These are phyloP conservation scores for Ammodytes marinus DNA, from an alignment of 2,113 vertebrate genomes.

Conservation along the genomic window DNA sequence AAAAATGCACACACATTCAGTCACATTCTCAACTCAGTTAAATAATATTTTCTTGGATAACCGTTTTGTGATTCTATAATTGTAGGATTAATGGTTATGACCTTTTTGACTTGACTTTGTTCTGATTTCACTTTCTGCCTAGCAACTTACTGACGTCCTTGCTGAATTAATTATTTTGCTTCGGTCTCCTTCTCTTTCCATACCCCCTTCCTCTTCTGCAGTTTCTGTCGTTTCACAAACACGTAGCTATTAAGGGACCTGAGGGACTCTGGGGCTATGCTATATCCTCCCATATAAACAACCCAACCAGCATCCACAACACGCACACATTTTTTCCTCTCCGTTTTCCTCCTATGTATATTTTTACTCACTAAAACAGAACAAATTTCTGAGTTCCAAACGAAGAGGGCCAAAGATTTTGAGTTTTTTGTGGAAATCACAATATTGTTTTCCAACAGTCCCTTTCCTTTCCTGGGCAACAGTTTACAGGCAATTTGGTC, in stretches of 20 bases:
- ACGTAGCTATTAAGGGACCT: constrained; percentile 64
- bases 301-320: constrained; percentile 70
- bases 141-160: constrained; percentile 29
- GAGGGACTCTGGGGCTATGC: constrained; percentile 69
- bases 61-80: too few relatives aligned
- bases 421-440: constrained; percentile 69
- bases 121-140: constrained; percentile 12
- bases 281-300: constrained; percentile 80
- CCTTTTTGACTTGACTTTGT: constrained; percentile 2
- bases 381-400: constrained; percentile 60
- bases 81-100: background rate
- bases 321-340: constrained; percentile 54
- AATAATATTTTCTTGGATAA: too few relatives aligned
- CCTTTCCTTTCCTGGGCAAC: constrained; percentile 58
- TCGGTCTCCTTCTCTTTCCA: constrained; percentile 45
- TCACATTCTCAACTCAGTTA: background rate
- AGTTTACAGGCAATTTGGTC: constrained; percentile 63
- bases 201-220: constrained; percentile 51
- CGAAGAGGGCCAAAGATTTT: constrained; percentile 35
- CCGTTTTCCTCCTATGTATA: constrained; percentile 67
- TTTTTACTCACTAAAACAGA: constrained; percentile 67
- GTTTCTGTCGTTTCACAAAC: constrained; percentile 76
- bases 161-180: constrained; percentile 50
- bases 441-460: constrained; percentile 70
- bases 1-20: background rate